Base-by-base conservation (phyloP, 2,797 vertebrate genomes). In the Micromesistius poutassou region DNA sequence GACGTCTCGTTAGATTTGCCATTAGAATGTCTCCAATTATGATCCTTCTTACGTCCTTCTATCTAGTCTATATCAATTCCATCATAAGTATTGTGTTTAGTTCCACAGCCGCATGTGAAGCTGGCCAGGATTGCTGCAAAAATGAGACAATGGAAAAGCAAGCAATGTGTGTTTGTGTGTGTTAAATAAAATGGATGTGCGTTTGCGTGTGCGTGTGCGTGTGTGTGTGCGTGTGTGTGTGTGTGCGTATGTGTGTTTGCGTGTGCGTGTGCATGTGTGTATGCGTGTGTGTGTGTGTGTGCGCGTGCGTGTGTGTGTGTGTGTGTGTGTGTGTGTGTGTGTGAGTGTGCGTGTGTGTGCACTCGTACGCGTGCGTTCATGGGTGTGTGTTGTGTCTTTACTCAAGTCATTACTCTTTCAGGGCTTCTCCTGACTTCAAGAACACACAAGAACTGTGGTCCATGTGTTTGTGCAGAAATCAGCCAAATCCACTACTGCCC, bases 401-500 rank as follows among this genome's bases (percentile, higher is more conserved):
- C 42, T 19, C 14, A 5, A 50, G 46, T 50, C 50, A 62, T 62
- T 62, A 62, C 50, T 62, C 50, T 62, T 62, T n/a, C 50, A 22
- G 22, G 22, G 50, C 78, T 84, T 73, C 77, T 76, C 30, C 71
- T 76, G 79, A 42, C 22, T 89, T 87, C 71, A 79, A 87, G 82
- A 90, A 76, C 83, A 84, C 76, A 84, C 71, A 30, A 77, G 78
- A 80, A 86, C 83, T n/a, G 30, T 77, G 83, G 85, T 87, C 84
- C 77, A 73, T 78, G 86, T 83, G 79, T 87, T 88, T 90, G 84
- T 89, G 91, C 89, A 83, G 82, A 87, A 87, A 79, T 90, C 89
- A 88, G 89, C 89, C 82, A 80, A 87, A 86, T 90, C 84, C 71
- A 87, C 81, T 78, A 83, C 78, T 1, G 80, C 86, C 83, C 79